These are phyloP conservation scores for Pelobates cultripes DNA, from an alignment of 2,797 vertebrate genomes.

Conservation along the genomic window DNA sequence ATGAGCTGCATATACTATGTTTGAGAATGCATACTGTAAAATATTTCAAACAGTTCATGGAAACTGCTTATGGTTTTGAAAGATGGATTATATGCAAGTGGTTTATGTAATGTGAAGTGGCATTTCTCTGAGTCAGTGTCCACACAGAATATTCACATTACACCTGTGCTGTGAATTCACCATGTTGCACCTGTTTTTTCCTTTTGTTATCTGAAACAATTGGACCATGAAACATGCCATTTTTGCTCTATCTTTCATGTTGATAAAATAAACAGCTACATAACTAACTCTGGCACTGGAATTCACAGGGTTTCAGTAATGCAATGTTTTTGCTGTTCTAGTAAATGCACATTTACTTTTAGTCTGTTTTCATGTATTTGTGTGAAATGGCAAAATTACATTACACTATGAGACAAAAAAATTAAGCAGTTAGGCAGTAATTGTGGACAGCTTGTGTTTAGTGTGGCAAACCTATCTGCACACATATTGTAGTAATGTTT, in stretches of 20 bases:
- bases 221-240: constrained; percentile 13
- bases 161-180: not conserved
- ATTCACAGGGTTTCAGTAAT: not conserved
- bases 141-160: not conserved
- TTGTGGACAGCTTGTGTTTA: too few species aligned
- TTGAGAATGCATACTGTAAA: not conserved
- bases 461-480: too few species aligned
- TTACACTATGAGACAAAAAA: too few species aligned
- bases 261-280: constrained; percentile 8
- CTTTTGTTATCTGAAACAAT: constrained; percentile 24
- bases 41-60: not conserved
- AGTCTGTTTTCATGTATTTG: too few species aligned
- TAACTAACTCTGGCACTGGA: not conserved
- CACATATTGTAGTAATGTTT: too few species aligned
- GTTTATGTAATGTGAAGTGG: not conserved
- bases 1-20: too few species aligned
- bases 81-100: not conserved
- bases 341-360: too few species aligned
- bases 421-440: too few species aligned
- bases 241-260: constrained; percentile 11
- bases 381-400: too few species aligned
- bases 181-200: constrained; percentile 40
- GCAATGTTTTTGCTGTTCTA: not conserved
- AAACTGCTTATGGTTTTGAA: not conserved
- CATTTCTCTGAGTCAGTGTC: not conserved